Conservation (phyloP, 2,797 vertebrate genomes). For the Acomys russatus region DNA sequence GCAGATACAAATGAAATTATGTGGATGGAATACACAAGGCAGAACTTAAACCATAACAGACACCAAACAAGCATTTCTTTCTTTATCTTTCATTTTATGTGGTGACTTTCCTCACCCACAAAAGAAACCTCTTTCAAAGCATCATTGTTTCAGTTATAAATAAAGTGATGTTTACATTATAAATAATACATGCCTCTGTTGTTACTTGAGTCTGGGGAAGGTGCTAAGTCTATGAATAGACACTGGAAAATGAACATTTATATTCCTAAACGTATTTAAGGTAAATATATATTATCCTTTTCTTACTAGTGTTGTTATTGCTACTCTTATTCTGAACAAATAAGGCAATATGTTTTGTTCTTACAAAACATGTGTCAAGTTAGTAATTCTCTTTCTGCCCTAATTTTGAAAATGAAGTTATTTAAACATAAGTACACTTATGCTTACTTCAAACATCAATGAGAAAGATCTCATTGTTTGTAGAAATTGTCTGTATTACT, state of each 20-base stretch:
- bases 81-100: neutral
- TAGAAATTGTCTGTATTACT: neutral
- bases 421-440: neutral
- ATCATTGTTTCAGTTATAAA: neutral
- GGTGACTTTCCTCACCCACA: neutral
- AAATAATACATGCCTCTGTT: neutral
- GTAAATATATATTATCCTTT: neutral
- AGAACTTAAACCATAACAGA: neutral
- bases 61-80: neutral
- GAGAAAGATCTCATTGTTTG: neutral
- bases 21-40: neutral
- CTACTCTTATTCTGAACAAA: neutral
- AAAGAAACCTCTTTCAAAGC: conserved; percentile 23
- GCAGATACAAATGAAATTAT: neutral
- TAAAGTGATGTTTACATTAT: neutral
- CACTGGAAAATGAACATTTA: neutral
- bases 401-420: neutral
- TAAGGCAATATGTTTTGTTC: neutral
- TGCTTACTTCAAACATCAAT: neutral
- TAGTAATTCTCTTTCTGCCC: neutral
- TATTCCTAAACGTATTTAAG: neutral
- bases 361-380: neutral
- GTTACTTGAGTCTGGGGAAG: neutral
- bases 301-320: neutral
- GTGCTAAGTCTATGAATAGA: neutral